These are phyloP conservation scores for Petaurus breviceps DNA, from an alignment of 2,113 vertebrate species.

Conservation along the genomic window DNA sequence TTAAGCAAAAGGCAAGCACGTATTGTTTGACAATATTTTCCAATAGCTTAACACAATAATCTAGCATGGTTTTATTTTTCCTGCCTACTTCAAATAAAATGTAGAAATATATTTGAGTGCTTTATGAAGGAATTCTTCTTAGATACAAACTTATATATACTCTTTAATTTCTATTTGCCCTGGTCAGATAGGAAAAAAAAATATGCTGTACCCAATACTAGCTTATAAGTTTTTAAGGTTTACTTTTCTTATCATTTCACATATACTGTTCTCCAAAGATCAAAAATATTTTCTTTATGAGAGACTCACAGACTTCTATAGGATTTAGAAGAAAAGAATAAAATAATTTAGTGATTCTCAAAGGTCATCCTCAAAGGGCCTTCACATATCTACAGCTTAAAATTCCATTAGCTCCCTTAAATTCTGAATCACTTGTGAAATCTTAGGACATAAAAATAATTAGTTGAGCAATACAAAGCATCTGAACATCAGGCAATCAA, in stretches of 20 bases:
- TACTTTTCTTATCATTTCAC: conserved; percentile 28
- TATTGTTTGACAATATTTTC: conserved; percentile 51
- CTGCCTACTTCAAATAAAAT: conserved; percentile 25
- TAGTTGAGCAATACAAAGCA: not conserved
- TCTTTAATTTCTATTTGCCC: conserved; percentile 20
- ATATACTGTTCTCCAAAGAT: not conserved
- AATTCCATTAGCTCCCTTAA: not conserved
- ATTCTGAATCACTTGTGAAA: not conserved
- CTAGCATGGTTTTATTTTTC: conserved; percentile 59
- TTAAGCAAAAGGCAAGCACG: not conserved
- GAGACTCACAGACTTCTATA: not conserved
- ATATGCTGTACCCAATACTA: not conserved
- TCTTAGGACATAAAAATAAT: not conserved
- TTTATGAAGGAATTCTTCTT: conserved; percentile 35
- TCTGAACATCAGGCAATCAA: not conserved
- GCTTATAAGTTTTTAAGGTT: conserved; percentile 16
- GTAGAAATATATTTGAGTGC: conserved; percentile 38
- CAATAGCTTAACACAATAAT: conserved; percentile 27
- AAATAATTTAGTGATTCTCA: conserved; percentile 7
- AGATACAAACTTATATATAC: conserved; percentile 15
- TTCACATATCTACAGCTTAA: not conserved
- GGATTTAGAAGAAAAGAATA: not conserved
- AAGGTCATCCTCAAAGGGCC: not conserved
- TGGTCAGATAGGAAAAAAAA: conserved; percentile 28
- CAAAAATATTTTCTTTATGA: not conserved